Evolutionary conservation across 2,797 vertebrate genomes (phyloP).

Genomic region (Pseudomugil tenellus): DNA sequence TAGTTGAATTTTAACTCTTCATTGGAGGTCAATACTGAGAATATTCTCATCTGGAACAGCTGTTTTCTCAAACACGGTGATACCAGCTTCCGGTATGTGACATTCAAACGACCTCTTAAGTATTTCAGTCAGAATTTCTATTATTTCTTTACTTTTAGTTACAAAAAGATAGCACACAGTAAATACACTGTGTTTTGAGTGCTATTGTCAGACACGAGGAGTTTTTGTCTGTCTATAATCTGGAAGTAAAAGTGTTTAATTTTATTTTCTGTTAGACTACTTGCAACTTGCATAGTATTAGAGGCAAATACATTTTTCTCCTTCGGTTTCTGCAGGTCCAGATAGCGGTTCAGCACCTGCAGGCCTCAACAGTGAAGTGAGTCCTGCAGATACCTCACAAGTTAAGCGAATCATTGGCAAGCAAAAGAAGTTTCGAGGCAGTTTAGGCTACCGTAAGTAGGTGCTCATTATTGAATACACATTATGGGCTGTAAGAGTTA

Average conservation of each 20-base stretch:
- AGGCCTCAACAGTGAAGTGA: constrained; percentile 82
- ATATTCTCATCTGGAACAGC: constrained; percentile 13
- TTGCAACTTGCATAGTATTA: neutral
- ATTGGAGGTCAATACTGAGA: neutral
- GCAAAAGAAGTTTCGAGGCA: constrained; percentile 84
- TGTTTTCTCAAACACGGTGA: constrained; percentile 11
- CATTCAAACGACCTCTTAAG: neutral
- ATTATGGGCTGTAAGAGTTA: neutral
- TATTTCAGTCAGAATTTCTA: neutral
- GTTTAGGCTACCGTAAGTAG: constrained; percentile 81
- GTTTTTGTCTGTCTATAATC: no score
- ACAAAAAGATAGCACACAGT: neutral
- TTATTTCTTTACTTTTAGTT: neutral
- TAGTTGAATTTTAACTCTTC: constrained; percentile 3
- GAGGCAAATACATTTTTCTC: neutral
- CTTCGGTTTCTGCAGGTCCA: constrained; percentile 77
- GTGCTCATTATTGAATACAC: constrained; percentile 16
- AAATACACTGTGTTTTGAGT: neutral
- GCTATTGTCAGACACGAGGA: neutral
- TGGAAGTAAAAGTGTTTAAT: no score
- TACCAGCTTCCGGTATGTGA: neutral
- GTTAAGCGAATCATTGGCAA: constrained; percentile 62
- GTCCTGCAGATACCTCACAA: constrained; percentile 76
- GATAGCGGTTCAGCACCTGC: constrained; percentile 85
- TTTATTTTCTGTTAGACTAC: neutral